Evolutionary conservation across 2,888 invertebrate genomes (phyloP), one percentile per base, ranked within the genome.

Genomic region (Chrysodeixis includens): DNA sequence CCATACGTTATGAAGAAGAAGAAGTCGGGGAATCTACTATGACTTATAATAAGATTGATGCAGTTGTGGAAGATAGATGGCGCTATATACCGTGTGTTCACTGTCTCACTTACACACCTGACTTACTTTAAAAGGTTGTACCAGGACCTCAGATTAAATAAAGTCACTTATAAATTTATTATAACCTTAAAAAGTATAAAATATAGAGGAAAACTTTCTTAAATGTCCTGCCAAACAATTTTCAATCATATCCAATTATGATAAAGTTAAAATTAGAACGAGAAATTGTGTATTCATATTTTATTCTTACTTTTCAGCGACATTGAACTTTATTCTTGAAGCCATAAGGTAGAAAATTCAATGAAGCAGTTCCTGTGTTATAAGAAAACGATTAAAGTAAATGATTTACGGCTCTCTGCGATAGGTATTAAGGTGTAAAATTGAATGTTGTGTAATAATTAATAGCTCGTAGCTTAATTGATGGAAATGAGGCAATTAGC

Each of bases 281-380:
- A 46, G 16, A 46, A 46, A 18, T 46, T 18, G 2, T n/a, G 5
- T 40, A 26, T 26, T 26, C 26, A 26, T 26, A 26, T 40, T 40
- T 3, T 5, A 40, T 10, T 12, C 12, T 35, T 9, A 46, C 9
- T 46, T 18, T 8, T n/a, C 8, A 18, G 5, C 6, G 9, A 2
- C 18, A 9, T 12, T 22, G 62, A 8, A 26, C 7, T 30, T 62
- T 53, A 59, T 51, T 35, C 18, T 1, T 0, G 20, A 6, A 0
- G 0, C 0, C 1, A 35, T n/a, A 76, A 30, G 56, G 55, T 54
- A 16, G 9, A 0, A 32, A 70, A 65, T 75, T 14, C 16, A 49
- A 49, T 20, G 46, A 8, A 4, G 46, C 10, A 20, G 10, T 8
- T 16, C 10, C 9, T 9, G 1, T 20, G 18, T 46, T 10, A 18